These are phyloP conservation scores for Argynnis bischoffii DNA, from an alignment of 2,888 invertebrate species.

Conservation along the genomic window DNA sequence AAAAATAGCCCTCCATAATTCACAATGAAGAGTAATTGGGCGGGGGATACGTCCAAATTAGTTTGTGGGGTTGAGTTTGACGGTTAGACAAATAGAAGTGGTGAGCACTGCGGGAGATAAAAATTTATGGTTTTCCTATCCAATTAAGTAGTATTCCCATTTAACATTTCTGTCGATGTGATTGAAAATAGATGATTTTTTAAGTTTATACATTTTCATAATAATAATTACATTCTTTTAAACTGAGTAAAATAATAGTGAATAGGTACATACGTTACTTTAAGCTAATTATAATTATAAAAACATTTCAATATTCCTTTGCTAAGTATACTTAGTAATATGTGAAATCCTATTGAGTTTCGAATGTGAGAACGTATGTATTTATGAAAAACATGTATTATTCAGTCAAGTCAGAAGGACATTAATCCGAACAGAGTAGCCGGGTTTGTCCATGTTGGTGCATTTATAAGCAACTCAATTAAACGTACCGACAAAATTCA, in stretches of 20 bases:
- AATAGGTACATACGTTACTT: too few species aligned
- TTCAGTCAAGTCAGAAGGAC: conserved; percentile 19
- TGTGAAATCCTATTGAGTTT: not conserved
- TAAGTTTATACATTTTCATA: too few species aligned
- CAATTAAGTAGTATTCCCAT: not conserved
- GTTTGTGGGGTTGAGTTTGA: conserved; percentile 30
- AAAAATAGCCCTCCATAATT: conserved; percentile 31
- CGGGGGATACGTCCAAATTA: conserved; percentile 32
- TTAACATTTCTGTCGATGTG: too few species aligned
- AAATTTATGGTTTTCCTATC: conserved; percentile 9
- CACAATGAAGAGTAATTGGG: conserved; percentile 34
- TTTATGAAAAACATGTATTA: conserved; percentile 10
- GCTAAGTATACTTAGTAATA: not conserved
- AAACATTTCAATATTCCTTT: too few species aligned
- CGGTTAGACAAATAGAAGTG: conserved; percentile 21
- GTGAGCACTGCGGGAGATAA: not conserved
- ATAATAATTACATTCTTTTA: too few species aligned
- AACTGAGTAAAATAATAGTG: too few species aligned
- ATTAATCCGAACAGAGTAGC: conserved; percentile 18
- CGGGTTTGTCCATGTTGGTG: conserved; percentile 27
- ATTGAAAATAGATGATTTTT: too few species aligned
- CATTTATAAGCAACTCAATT: conserved; percentile 39
- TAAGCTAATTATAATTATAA: too few species aligned
- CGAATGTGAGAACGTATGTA: not conserved
- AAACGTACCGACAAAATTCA: conserved; percentile 35